Conservation (phyloP, 1,140 invertebrate species). For the Manduca sexta region DNA sequence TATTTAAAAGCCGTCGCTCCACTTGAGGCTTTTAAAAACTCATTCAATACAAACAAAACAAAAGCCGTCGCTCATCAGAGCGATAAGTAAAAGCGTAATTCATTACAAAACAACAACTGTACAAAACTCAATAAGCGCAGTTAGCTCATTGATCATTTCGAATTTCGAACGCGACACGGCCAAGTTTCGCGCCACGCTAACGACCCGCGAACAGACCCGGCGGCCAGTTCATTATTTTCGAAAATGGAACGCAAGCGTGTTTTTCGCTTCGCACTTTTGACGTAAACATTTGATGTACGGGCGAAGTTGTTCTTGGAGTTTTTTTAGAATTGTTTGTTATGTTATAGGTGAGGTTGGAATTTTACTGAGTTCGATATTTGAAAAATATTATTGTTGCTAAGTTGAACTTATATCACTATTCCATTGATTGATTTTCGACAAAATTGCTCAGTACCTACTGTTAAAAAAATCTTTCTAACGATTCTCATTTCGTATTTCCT, state of each 20-base stretch:
- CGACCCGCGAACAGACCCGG: constrained; percentile 48
- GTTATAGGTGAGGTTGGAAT: background rate
- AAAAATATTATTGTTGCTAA: no score
- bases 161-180: constrained; percentile 30
- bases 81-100: background rate
- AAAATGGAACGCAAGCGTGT: constrained; percentile 38
- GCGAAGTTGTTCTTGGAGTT: constrained; percentile 37
- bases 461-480: no score
- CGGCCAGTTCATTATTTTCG: constrained; percentile 61
- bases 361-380: no score
- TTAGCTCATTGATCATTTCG: constrained; percentile 48
- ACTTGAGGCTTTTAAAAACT: no score
- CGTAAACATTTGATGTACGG: constrained; percentile 52
- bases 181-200: constrained; percentile 51
- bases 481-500: no score
- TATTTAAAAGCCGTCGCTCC: no score
- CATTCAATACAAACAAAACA: no score
- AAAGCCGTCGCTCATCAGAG: no score
- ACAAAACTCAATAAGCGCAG: constrained; percentile 38
- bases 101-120: constrained; percentile 19
- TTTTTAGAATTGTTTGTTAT: no score
- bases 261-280: constrained; percentile 35
- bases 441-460: no score
- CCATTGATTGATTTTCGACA: no score
- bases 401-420: no score